Conservation (phyloP, 2,113 vertebrate genomes). For the Dendrocopos noguchii region DNA sequence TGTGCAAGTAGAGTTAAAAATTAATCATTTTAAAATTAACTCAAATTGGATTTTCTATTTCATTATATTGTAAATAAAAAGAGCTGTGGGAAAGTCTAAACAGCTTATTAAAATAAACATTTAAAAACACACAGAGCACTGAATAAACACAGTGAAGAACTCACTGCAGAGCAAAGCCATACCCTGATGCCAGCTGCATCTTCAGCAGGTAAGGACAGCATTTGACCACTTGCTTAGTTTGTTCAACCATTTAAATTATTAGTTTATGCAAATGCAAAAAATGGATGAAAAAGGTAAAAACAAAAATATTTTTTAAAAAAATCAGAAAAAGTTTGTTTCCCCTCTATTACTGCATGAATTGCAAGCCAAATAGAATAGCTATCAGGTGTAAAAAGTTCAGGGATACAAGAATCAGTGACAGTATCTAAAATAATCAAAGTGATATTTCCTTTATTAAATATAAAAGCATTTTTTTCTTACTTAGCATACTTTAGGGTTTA, state of each 20-base stretch:
- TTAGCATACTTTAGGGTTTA: neutral
- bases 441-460: neutral
- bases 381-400: neutral
- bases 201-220: neutral
- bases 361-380: neutral
- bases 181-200: neutral
- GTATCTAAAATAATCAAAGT: neutral
- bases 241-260: neutral
- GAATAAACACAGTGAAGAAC: neutral
- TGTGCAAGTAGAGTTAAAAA: neutral
- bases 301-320: neutral
- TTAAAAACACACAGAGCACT: neutral
- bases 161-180: neutral
- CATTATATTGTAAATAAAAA: neutral
- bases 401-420: neutral
- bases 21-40: neutral
- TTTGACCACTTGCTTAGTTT: neutral
- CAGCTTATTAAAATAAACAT: neutral
- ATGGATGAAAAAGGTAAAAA: neutral
- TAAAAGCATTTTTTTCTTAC: neutral
- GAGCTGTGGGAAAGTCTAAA: neutral
- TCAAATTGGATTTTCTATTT: neutral
- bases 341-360: neutral
- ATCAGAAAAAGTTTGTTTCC: neutral
- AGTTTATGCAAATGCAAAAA: neutral